phyloP scores from a whole-genome alignment of 2,113 vertebrate genomes.

The Pseudopodoces humilis region DNA sequence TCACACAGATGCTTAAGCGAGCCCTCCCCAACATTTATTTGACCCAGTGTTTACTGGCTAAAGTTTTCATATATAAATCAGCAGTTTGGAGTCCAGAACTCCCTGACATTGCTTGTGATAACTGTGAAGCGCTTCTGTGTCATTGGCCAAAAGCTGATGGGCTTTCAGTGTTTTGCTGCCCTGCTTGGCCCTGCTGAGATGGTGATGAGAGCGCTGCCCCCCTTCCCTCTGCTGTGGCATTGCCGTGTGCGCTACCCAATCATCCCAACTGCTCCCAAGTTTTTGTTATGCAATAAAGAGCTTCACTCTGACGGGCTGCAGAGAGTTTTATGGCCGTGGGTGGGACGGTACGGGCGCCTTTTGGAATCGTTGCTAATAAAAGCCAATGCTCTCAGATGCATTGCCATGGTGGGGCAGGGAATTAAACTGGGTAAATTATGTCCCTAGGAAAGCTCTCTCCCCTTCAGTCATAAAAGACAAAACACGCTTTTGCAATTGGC shows the following conservation, averaged over 20 bases:
- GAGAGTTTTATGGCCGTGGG: not conserved
- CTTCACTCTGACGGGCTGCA: not conserved
- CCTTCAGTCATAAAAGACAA: not conserved
- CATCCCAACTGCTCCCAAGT: not conserved
- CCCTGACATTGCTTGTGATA: not conserved
- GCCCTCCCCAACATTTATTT: not conserved
- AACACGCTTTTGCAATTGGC: constrained; percentile 80
- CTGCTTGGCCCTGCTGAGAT: accelerated
- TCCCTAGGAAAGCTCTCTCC: not conserved
- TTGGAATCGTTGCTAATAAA: accelerated
- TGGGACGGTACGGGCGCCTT: accelerated
- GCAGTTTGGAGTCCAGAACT: not conserved
- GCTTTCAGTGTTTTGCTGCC: not conserved
- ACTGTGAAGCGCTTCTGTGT: not conserved
- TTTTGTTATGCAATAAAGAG: not conserved
- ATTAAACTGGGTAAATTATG: not conserved
- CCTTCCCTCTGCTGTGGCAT: not conserved
- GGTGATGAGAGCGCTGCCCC: not conserved
- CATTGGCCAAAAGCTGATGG: not conserved
- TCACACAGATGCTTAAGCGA: not conserved
- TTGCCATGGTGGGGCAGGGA: not conserved
- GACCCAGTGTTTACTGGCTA: not conserved
- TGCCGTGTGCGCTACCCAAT: accelerated
- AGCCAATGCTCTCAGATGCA: not conserved
- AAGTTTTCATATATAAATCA: not conserved